Evolutionary conservation across 2,113 vertebrate species (phyloP).

Genomic region (Chiloscyllium plagiosum): DNA sequence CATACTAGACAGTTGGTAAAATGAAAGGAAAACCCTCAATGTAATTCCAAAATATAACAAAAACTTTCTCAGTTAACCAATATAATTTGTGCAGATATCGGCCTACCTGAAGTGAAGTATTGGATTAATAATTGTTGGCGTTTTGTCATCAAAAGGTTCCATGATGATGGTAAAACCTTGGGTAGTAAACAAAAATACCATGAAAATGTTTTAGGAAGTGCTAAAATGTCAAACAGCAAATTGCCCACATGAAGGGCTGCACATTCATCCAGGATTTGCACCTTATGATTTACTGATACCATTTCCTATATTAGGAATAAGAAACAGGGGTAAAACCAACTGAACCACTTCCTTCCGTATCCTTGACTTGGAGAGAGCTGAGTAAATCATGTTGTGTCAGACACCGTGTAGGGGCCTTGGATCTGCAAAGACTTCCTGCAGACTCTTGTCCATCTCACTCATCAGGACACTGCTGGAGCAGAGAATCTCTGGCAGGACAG

Average conservation of each 20-base stretch:
- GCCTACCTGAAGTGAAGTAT: conserved; percentile 82
- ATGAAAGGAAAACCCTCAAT: background rate
- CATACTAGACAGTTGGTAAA: background rate
- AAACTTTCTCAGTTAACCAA: background rate
- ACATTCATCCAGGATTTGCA: background rate
- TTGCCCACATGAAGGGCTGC: background rate
- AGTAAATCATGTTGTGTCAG: background rate
- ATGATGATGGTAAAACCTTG: conserved; percentile 87
- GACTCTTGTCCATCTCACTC: background rate
- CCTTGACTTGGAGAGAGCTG: background rate
- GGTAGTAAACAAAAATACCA: background rate
- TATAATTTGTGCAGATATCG: background rate
- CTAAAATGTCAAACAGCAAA: background rate
- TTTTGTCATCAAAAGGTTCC: conserved; percentile 82
- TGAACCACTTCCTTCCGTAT: background rate
- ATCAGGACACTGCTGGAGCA: background rate
- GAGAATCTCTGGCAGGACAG: background rate
- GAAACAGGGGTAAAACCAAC: too few relatives aligned
- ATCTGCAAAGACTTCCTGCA: background rate
- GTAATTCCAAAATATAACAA: background rate
- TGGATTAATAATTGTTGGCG: conserved; percentile 79
- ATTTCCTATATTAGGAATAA: background rate
- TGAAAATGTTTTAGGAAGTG: background rate
- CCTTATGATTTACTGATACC: background rate
- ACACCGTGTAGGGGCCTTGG: background rate